phyloP scores from a whole-genome alignment of 2,113 vertebrate species.

The Solenodon paradoxus region DNA sequence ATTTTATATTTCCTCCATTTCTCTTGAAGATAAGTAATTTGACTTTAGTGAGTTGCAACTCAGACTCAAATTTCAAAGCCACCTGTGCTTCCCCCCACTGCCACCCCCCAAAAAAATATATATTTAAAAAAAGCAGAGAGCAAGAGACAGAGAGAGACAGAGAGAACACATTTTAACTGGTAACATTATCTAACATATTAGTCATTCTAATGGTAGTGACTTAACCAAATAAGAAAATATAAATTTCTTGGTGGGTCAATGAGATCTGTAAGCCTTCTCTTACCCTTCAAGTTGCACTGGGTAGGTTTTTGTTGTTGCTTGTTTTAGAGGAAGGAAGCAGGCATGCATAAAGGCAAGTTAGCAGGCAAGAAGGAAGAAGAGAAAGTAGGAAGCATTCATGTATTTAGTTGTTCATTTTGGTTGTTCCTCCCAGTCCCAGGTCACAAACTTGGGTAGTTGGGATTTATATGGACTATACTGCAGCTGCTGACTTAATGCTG shows the following conservation, averaged over 20 bases:
- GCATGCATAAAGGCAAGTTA: too few species aligned
- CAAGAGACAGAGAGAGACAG: too few species aligned
- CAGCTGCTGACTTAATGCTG: too few species aligned
- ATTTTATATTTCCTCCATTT: conserved; percentile 13
- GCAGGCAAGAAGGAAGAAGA: too few species aligned
- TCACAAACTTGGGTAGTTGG: too few species aligned
- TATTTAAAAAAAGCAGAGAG: too few species aligned
- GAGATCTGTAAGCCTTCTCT: background rate
- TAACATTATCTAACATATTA: background rate
- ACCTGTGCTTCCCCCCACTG: background rate
- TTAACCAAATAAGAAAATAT: background rate
- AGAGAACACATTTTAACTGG: background rate
- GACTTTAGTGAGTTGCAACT: background rate
- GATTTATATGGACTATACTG: too few species aligned
- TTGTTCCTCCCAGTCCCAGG: too few species aligned
- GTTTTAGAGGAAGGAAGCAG: too few species aligned
- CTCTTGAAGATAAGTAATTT: background rate
- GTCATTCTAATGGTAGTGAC: background rate
- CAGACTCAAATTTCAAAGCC: background rate
- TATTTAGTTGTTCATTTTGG: too few species aligned
- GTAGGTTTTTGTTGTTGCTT: background rate
- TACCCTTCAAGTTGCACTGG: background rate
- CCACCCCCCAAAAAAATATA: too few species aligned
- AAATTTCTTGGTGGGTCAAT: background rate
- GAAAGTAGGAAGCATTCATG: too few species aligned